Conservation (phyloP, 1,140 invertebrate species). For the Nebria ingens region DNA sequence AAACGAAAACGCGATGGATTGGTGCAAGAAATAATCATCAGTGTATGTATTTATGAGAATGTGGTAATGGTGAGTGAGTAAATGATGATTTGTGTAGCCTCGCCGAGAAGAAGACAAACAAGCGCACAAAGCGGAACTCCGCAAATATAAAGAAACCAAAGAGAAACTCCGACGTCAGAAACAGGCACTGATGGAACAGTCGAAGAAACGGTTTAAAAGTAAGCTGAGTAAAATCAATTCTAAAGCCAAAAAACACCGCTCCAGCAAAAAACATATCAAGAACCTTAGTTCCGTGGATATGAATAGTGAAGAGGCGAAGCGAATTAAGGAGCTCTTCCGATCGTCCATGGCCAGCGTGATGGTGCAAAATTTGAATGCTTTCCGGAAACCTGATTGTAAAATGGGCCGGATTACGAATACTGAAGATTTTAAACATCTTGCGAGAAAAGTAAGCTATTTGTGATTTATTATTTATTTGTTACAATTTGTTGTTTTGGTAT, state of each 20-base stretch:
- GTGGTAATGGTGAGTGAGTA: background rate
- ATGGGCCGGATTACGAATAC: constrained; percentile 76
- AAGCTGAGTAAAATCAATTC: constrained; percentile 33
- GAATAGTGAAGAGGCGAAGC: constrained; percentile 40
- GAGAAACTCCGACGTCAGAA: constrained; percentile 62
- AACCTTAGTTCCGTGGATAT: constrained; percentile 33
- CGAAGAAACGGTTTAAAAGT: constrained; percentile 26
- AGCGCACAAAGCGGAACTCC: constrained; percentile 52
- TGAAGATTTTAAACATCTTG: constrained; percentile 92
- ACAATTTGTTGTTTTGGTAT: constrained; percentile 16
- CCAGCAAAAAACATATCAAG: constrained; percentile 10
- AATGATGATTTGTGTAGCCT: constrained; percentile 39
- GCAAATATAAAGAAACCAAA: constrained; percentile 65
- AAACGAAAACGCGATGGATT: constrained; percentile 38
- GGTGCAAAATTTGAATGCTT: constrained; percentile 83
- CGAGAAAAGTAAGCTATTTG: constrained; percentile 67
- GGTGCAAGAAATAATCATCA: constrained; percentile 57
- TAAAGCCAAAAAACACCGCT: background rate
- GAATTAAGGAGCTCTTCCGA: constrained; percentile 81
- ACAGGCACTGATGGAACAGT: constrained; percentile 37
- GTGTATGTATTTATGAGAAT: constrained; percentile 42
- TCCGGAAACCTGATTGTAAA: constrained; percentile 72
- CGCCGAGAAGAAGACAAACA: constrained; percentile 64
- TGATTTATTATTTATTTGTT: constrained; percentile 11
- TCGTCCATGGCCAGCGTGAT: constrained; percentile 82